Conservation (phyloP, 2,888 invertebrate genomes). For the Argyresthia albistria region DNA sequence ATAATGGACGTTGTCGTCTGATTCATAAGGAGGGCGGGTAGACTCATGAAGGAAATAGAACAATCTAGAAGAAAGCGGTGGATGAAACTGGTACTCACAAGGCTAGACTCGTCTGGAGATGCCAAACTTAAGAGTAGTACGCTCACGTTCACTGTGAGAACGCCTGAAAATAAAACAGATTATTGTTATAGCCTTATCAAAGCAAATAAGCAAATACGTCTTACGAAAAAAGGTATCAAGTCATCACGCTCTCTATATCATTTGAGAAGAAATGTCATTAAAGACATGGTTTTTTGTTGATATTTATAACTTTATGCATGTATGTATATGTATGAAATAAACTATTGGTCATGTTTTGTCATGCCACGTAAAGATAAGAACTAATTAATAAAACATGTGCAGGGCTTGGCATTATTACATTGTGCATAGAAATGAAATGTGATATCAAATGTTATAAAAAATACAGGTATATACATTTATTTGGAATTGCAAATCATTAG, state of each 20-base stretch:
- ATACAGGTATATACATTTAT: too few species aligned
- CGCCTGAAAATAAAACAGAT: constrained; percentile 77
- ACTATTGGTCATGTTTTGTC: background rate
- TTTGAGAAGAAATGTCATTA: too few species aligned
- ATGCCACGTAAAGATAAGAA: background rate
- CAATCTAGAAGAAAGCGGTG: background rate
- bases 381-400: background rate
- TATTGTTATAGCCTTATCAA: background rate
- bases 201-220: too few species aligned
- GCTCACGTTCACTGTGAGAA: constrained; percentile 94
- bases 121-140: constrained; percentile 94
- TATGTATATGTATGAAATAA: background rate
- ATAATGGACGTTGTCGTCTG: too few species aligned
- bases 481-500: too few species aligned
- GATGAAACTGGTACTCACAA: constrained; percentile 78
- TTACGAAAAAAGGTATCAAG: too few species aligned
- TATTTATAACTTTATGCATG: background rate
- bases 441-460: too few species aligned
- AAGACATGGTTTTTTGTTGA: too few species aligned
- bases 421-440: too few species aligned
- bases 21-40: too few species aligned
- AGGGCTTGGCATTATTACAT: background rate
- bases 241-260: too few species aligned
- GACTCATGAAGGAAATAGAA: too few species aligned
- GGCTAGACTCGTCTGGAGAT: constrained; percentile 95